Evolutionary conservation across 2,888 invertebrate species (phyloP), one percentile per base, ranked within the genome.

Genomic region (Noctuana brunneofusca): DNA sequence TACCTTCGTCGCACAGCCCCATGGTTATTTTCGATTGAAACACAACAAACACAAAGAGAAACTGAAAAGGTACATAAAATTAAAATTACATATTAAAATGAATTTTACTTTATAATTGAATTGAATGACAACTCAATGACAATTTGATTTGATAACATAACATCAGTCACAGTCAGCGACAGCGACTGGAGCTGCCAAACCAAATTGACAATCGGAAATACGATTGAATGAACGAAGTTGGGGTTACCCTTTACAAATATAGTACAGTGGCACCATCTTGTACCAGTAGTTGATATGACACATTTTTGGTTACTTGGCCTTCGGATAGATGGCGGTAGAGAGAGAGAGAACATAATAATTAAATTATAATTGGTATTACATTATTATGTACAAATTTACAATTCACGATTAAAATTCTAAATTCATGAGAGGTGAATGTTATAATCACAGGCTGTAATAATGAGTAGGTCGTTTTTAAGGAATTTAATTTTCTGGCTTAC

Each of bases 1-100:
- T 80, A 90, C 89, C 90, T 77, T 89, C 89, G 68, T 90, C 87
- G 67, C 90, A 89, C 66, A 89, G 83, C 66, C 90, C 89, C 89
- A 90, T 90, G 2, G 41, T 41, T 35, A 35, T 59, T 22, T 59
- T 27, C 4, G 27, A 56, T 59, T 30, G 53, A 56, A 49, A 27
- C 65, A 64, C 60, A 58, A 58, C 9, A 22, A 46, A 20, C 20
- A 41, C 53, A 30, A 59, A 24, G 22, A 24, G 22, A 46, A 53
- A 18, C 41, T 16, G 14, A 27, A 16, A 18, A 46, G 52, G 9
- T 6, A 41, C 14, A 56, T 43, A 63, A 56, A 53, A 63, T 65
- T 53, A 58, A 55, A 66, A 60, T 41, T 16, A 41, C 14, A 16
- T 41, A 16, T 27, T 2, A 8, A 5, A 8, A 14, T 16, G 8